Evolutionary conservation across 2,888 invertebrate species (phyloP), one percentile per base, ranked within the genome.

Genomic region (Drosophila maculinotata): DNA sequence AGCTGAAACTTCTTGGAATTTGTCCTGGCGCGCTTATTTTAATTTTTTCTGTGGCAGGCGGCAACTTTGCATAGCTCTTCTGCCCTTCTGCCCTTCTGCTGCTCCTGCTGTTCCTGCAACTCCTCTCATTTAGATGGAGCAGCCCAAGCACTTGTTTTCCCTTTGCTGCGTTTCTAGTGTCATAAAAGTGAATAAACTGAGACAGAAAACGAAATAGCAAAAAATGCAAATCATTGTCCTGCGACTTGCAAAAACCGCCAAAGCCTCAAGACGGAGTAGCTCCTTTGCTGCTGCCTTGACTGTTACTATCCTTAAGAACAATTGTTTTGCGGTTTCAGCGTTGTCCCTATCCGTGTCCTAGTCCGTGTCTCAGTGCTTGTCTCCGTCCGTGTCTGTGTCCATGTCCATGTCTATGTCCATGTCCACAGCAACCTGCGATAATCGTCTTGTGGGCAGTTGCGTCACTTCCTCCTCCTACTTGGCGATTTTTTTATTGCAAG

Each of bases 161-260:
- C 63, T 60, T 59, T 52, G 71, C 74, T 71, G 68, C 63, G 73
- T 76, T 71, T 66, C 53, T 45, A 64, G 76, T 65, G 79, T 64
- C 76, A 82, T 82, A 82, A 82, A 82, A 82, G 75, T 60, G 67
- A 75, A 76, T 75, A 70, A 72, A 79, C 69, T 63, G 65, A 63
- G 73, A 65, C 69, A 64, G 49, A 64, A 70, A 62, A 67, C 58
- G 71, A 71, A 75, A 74, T 58, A 63, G 74, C 78, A 79, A 70
- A 85, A 82, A 79, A 82, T 82, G 82, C 85, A 82, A 82, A 82
- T 82, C 85, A 82, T 85, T 82, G 82, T 80, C 64, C 69, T 80
- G 77, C 58, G 64, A 59, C 57, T 68, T 63, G 56, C 51, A 64
- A 49, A 59, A 66, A 52, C 23, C 41, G 45, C 41, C 38, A 47